Percentiles rank a stretch among this genome's conserved stretches.
phyloP scores from a whole-genome alignment of 1,140 invertebrate genomes.

The Bicyclus anynana region DNA sequence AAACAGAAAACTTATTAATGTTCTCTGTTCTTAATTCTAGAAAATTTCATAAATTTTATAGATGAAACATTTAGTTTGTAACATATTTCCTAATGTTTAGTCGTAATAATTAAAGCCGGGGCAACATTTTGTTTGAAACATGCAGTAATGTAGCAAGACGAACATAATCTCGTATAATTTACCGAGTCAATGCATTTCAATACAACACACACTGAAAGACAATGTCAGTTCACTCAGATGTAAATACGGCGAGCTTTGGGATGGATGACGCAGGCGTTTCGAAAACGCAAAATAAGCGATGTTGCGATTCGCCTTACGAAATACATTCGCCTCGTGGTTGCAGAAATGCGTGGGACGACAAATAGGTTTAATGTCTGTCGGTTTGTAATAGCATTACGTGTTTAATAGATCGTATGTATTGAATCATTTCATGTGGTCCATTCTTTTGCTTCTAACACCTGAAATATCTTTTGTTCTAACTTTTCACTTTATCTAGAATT shows the following conservation, averaged over 20 bases:
- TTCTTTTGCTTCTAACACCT: too few relatives aligned
- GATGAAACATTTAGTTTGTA: too few relatives aligned
- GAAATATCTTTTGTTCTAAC: too few relatives aligned
- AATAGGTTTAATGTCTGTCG: slow-evolving; percentile 63
- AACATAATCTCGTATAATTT: slow-evolving; percentile 3
- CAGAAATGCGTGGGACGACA: slow-evolving; percentile 71
- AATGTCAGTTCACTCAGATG: slow-evolving; percentile 34
- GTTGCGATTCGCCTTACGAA: slow-evolving; percentile 72
- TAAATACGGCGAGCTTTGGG: slow-evolving; percentile 52
- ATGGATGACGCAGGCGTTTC: slow-evolving; percentile 69
- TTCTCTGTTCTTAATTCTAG: too few relatives aligned
- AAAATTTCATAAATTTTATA: too few relatives aligned
- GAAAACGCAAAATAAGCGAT: slow-evolving; percentile 73
- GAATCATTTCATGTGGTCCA: slow-evolving; percentile 7
- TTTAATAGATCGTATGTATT: slow-evolving; percentile 18
- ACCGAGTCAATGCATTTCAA: slow-evolving; percentile 3
- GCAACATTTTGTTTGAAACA: too few relatives aligned
- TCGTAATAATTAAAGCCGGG: too few relatives aligned
- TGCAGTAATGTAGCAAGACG: too few relatives aligned
- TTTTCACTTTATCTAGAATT: too few relatives aligned
- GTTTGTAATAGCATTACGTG: slow-evolving; percentile 28
- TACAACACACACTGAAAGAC: slow-evolving; percentile 24
- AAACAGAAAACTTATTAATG: too few relatives aligned
- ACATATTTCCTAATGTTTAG: too few relatives aligned
- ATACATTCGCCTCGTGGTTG: slow-evolving; percentile 64